A percentile compares a stretch with the other conserved stretches of the same genome.
phyloP scores from a whole-genome alignment of 2,113 vertebrate species.

The Corydoras maculifer region DNA sequence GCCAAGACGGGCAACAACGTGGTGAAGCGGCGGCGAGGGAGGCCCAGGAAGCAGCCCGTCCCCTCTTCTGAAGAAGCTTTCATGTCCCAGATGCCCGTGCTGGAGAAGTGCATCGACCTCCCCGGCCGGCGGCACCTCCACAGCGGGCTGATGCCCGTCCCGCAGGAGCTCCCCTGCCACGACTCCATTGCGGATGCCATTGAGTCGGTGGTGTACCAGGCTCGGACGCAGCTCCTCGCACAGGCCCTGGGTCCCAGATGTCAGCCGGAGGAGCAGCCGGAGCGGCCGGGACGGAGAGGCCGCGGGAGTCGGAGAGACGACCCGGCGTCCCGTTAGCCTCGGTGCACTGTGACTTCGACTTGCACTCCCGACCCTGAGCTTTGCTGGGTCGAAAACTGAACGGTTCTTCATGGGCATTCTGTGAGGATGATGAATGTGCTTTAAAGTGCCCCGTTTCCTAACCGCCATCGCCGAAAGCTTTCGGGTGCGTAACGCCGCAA shows the following conservation, averaged over 20 bases:
- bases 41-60: constrained; percentile 83
- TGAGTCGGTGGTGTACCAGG: constrained; percentile 91
- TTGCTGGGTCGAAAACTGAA: constrained; percentile 39
- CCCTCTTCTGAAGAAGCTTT: constrained; percentile 54
- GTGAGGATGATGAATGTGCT: constrained; percentile 36
- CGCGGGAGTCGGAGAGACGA: constrained; percentile 69
- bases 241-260: constrained; percentile 51
- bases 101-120: constrained; percentile 90
- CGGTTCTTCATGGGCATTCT: constrained; percentile 43
- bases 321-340: constrained; percentile 53
- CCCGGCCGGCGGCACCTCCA: constrained; percentile 78
- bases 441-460: constrained; percentile 20
- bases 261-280: constrained; percentile 64
- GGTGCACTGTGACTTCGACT: constrained; percentile 52
- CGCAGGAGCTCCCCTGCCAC: constrained; percentile 74
- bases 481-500: neutral
- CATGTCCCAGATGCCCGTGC: constrained; percentile 87
- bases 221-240: constrained; percentile 64
- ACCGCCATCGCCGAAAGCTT: constrained; percentile 6
- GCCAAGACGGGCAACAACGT: constrained; percentile 99
- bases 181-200: constrained; percentile 91
- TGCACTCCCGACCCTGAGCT: constrained; percentile 58
- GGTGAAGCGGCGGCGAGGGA: constrained; percentile 84
- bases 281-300: constrained; percentile 70
- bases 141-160: constrained; percentile 63